Conservation (phyloP, 1,140 invertebrate species). For the Trichogramma pretiosum region DNA sequence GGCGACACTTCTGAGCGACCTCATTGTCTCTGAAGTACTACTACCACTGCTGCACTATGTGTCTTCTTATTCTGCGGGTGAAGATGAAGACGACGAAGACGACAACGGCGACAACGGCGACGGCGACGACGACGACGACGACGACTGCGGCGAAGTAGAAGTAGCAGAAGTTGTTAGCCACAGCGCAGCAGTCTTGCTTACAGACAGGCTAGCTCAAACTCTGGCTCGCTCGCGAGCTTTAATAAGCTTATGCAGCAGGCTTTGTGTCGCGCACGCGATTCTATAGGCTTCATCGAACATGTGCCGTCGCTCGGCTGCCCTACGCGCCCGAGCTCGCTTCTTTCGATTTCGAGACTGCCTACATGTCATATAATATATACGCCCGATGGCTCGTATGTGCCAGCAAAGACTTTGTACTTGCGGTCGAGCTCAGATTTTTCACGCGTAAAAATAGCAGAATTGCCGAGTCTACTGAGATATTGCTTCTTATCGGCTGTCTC, state of each 20-base stretch:
- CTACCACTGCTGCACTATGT: conserved; percentile 6
- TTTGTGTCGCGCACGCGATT: not conserved
- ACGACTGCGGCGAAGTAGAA: not conserved
- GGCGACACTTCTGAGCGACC: conserved; percentile 44
- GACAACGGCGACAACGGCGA: too few species aligned
- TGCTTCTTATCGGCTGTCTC: too few species aligned
- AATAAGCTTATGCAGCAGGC: conserved; percentile 45
- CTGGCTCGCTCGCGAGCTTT: conserved; percentile 20
- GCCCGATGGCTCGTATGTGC: too few species aligned
- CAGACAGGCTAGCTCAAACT: not conserved
- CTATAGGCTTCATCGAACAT: not conserved
- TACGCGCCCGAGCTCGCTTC: not conserved
- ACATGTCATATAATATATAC: too few species aligned
- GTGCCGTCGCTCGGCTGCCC: not conserved
- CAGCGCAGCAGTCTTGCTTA: not conserved
- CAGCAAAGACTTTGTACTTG: too few species aligned
- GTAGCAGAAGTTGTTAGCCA: not conserved
- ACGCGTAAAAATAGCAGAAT: too few species aligned
- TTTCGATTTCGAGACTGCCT: not conserved
- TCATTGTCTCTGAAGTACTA: conserved; percentile 43
- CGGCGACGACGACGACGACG: not conserved
- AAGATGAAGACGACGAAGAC: not conserved
- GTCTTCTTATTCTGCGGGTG: not conserved
- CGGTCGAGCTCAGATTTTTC: too few species aligned
- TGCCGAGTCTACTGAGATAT: too few species aligned